Percentiles rank a stretch among this genome's conserved stretches.
phyloP scores from a whole-genome alignment of 2,113 vertebrate genomes.

The Microtus richardsoni region DNA sequence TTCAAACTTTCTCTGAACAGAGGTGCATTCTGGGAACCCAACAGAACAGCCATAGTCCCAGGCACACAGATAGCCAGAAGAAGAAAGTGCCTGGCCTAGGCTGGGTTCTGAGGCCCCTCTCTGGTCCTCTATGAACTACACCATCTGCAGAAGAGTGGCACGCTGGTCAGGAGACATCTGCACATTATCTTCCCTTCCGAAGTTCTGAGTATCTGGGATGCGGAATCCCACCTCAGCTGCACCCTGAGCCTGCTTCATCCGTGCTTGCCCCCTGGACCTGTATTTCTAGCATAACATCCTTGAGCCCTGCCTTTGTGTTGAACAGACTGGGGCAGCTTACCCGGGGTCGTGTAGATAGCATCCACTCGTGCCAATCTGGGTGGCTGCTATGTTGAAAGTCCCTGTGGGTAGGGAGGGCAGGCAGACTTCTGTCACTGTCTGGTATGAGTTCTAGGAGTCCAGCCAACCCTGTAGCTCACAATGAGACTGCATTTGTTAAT shows the following conservation, averaged over 20 bases:
- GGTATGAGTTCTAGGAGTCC: neutral
- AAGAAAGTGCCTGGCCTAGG: neutral
- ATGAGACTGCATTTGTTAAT: neutral
- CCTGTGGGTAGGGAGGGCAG: neutral
- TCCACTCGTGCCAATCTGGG: accelerated
- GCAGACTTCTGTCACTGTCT: neutral
- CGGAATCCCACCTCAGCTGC: neutral
- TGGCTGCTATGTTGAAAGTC: neutral
- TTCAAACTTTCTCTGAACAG: neutral
- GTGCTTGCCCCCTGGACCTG: neutral
- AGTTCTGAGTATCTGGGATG: accelerated
- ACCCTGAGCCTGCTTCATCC: neutral
- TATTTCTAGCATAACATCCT: neutral
- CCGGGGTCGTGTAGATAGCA: neutral
- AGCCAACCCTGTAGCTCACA: neutral
- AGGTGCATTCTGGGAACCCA: neutral
- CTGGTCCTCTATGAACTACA: neutral
- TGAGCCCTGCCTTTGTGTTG: neutral
- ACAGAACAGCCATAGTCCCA: neutral
- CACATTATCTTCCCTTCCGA: neutral
- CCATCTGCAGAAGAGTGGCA: neutral
- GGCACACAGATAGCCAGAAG: neutral
- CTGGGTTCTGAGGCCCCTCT: neutral
- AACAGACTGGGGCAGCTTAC: neutral
- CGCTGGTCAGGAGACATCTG: neutral